phyloP scores from a whole-genome alignment of 2,113 vertebrate species.

The zebrafish (Danio rerio) region GRCz12tu NC_133191.1:49108001-49108500 shows the following conservation, averaged over 20 bases:
- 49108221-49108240: conserved; percentile 65
- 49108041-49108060: conserved; percentile 25
- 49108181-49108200: conserved; percentile 70
- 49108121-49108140: conserved; percentile 79
- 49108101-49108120: conserved; percentile 76
- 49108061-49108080: not conserved
- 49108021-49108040: conserved; percentile 44
- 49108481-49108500: not conserved
- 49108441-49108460: not conserved
- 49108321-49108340: conserved; percentile 74
- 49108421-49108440: not conserved
- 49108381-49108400: not conserved
- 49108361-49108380: not conserved
- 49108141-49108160: conserved; percentile 82
- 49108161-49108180: conserved; percentile 74
- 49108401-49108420: not conserved
- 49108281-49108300: conserved; percentile 83
- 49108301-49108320: conserved; percentile 65
- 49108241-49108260: conserved; percentile 74
- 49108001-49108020: not conserved
- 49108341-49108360: conserved; percentile 66
- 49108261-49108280: conserved; percentile 81
- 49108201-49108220: conserved; percentile 62
- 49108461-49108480: not conserved
- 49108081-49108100: conserved; percentile 39